Evolutionary conservation across 2,888 invertebrate species (phyloP), one percentile per base, ranked within the genome.

Genomic region (Drosophila silvestris): DNA sequence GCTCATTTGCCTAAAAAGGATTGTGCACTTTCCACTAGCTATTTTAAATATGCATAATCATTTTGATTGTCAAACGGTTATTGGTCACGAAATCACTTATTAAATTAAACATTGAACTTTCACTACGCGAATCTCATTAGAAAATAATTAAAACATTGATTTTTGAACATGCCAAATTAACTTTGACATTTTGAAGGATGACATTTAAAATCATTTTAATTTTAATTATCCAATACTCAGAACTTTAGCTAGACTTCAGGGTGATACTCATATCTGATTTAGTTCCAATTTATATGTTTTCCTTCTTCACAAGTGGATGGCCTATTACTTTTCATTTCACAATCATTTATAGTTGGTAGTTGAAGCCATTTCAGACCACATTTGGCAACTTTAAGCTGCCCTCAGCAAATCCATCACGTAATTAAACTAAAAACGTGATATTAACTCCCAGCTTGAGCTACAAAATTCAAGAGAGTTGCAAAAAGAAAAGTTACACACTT

Each of bases 371-470:
- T 16, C 26, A 32, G 50, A 28, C 28, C 19, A 52, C 14, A 35
- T 62, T 68, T 3, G 67, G 72, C 60, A 72, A 63, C 70, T 80
- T 78, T 47, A 73, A 80, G 71, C 63, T 64, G 51, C 52, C 37
- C 54, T 32, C 67, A 47, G 62, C 67, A 67, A 82, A 85, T 81
- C 85, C 75, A 81, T 82, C 87, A 87, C 85, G 87, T 85, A 83
- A 81, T 85, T 81, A 81, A 85, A 79, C 79, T 70, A 70, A 75
- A 81, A 71, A 87, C 81, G 87, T 87, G 81, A 87, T 87, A 82
- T 85, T 85, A 87, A 85, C 85, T 85, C 70, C 63, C 79, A 79
- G 58, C 68, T 67, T 75, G 28, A 72, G 62, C 62, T 61, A 60
- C 58, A 64, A 75, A 71, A 74, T 68, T 78, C 59, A 71, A 78